These are phyloP conservation scores for Montipora foliosa DNA, from an alignment of 64 coral and sea anemone species.

Conservation along the genomic window DNA sequence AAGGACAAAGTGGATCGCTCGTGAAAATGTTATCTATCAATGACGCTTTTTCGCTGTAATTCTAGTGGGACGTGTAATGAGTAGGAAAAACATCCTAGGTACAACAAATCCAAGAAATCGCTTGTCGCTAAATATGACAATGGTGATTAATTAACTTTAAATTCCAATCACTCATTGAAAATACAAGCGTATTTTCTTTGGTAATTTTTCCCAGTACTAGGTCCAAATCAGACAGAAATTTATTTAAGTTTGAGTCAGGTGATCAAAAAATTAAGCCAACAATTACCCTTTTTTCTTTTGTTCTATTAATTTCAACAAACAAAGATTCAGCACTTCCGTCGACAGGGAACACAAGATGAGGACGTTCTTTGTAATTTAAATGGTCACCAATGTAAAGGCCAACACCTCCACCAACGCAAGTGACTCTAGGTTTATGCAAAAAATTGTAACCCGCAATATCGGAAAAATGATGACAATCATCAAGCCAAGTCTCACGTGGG, in stretches of 20 bases:
- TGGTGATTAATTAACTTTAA: conserved; percentile 67
- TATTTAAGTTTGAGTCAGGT: conserved; percentile 31
- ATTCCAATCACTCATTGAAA: conserved; percentile 64
- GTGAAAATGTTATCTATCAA: too few species aligned
- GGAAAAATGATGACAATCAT: conserved; percentile 9
- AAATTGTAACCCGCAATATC: conserved; percentile 33
- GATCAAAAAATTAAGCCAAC: conserved; percentile 48
- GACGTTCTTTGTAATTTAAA: conserved; percentile 57
- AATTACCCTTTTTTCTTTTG: conserved; percentile 53
- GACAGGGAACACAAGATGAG: conserved; percentile 26
- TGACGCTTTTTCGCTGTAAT: not conserved
- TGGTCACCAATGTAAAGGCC: conserved; percentile 44
- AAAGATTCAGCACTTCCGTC: conserved; percentile 52
- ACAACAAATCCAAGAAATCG: conserved; percentile 62
- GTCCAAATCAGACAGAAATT: conserved; percentile 56
- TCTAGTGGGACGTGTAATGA: conserved; percentile 23
- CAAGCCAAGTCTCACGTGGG: conserved; percentile 59
- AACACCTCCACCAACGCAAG: conserved; percentile 46
- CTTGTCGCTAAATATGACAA: not conserved
- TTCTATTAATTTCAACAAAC: conserved; percentile 69
- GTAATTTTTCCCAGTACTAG: conserved; percentile 47
- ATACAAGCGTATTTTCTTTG: conserved; percentile 3
- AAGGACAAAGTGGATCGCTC: too few species aligned
- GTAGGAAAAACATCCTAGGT: conserved; percentile 40
- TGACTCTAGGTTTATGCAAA: conserved; percentile 48